Percentiles rank a stretch among this genome's conserved stretches.
Conservation (phyloP, 2,797 vertebrate species). For the Sphaeramia orbicularis region DNA sequence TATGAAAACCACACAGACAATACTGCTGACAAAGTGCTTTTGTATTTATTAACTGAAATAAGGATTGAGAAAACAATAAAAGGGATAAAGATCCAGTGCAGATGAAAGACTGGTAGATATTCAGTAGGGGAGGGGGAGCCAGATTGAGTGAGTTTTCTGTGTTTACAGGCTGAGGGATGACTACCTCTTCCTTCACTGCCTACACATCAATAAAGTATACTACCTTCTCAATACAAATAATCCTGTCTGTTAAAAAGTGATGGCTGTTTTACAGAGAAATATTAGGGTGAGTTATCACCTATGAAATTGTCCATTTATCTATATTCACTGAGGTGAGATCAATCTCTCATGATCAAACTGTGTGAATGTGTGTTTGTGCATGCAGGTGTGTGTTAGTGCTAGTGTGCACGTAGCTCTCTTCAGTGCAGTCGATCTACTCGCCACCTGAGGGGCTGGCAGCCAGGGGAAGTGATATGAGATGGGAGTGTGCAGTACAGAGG, state of each 20-base stretch:
- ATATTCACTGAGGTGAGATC: slow-evolving; percentile 45
- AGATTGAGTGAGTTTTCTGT: slow-evolving; percentile 35
- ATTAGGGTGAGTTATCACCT: slow-evolving; percentile 57
- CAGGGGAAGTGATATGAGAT: slow-evolving; percentile 27
- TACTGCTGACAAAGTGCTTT: slow-evolving; percentile 49
- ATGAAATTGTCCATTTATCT: slow-evolving; percentile 70
- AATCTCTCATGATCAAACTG: slow-evolving; percentile 35
- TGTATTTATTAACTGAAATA: slow-evolving; percentile 30
- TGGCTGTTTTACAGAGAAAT: slow-evolving; percentile 60
- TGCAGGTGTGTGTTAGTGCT: slow-evolving; percentile 35
- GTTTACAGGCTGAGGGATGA: slow-evolving; percentile 57
- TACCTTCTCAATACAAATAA: slow-evolving; percentile 66
- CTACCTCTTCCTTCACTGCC: slow-evolving; percentile 46
- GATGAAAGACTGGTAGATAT: slow-evolving; percentile 35
- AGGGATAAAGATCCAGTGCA: slow-evolving; percentile 16
- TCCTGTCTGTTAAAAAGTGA: slow-evolving; percentile 62
- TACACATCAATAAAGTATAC: slow-evolving; percentile 65
- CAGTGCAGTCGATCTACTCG: slow-evolving; percentile 67
- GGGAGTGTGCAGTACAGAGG: slow-evolving; percentile 31
- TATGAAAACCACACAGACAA: slow-evolving; percentile 15
- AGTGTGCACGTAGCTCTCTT: slow-evolving; percentile 30
- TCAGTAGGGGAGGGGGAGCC: slow-evolving; percentile 1
- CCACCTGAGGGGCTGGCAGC: slow-evolving; percentile 59
- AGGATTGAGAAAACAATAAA: slow-evolving; percentile 31
- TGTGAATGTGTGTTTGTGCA: slow-evolving; percentile 1